Base-by-base conservation (phyloP, 2,888 invertebrate species). In the Agriopis leucophaearia region DNA sequence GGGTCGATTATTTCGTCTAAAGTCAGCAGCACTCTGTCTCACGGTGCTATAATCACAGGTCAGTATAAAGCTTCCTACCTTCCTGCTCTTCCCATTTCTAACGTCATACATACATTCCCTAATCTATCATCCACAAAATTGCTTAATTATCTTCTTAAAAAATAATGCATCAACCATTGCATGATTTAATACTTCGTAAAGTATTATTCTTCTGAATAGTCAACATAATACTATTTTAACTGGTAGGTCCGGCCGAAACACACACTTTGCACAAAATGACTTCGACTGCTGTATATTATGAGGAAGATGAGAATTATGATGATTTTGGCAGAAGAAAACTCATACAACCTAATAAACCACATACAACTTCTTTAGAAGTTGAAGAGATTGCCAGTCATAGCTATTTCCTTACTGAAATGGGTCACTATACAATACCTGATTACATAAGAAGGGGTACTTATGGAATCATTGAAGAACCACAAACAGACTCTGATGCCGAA, bases 181-280 rank as follows among this genome's bases (percentile, higher is more conserved):
- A 88, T 83, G 85, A 68, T 56, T 73, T 82, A 81, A 81, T 74
- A 76, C 58, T 65, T 70, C 70, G 48, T 69, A 59, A 77, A 76
- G 13, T 27, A 27, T 50, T 74, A 16, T 42, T 27, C 9, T 18
- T 44, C 78, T 70, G 75, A 79, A 81, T 83, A 85, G 81, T 87
- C 83, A 85, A 84, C 83, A 87, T 88, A 86, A 85, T 88, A 86
- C 84, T 90, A 90, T 93, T 92, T 92, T 90, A 92, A 94, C 86
- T 92, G 91, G 72, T 94, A 96, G 96, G 96, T 95, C 95, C 95
- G 77, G 95, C 95, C 75, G 96, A 96, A 94, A 94, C 95, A 79
- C 96, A 95, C 88, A 94, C 95, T 76, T 94, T 96, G 87, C 95
- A 95, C 93, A 95, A 95, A 94, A 95, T 95, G 94, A 95, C 94